Evolutionary conservation across 2,113 vertebrate species (phyloP).

Genomic region (Ploceus nigricollis): DNA sequence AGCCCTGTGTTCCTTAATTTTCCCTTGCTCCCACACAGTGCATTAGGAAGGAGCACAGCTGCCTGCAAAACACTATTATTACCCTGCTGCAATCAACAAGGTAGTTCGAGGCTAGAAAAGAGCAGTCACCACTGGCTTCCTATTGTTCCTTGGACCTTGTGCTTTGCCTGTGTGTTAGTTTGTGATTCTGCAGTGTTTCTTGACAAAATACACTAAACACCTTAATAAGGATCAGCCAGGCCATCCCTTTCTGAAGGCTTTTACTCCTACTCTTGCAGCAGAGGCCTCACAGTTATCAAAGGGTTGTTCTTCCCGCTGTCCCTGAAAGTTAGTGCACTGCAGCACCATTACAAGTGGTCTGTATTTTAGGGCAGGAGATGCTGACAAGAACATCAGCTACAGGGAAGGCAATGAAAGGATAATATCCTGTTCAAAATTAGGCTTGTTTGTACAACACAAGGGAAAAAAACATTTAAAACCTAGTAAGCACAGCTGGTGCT

Average conservation of each 20-base stretch:
- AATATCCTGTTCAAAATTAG: background rate
- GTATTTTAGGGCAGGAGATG: background rate
- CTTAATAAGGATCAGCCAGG: background rate
- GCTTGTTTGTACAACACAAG: background rate
- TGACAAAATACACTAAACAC: background rate
- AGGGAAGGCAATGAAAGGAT: background rate
- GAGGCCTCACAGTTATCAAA: background rate
- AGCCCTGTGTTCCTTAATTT: background rate
- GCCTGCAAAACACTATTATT: background rate
- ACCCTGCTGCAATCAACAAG: background rate
- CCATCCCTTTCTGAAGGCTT: background rate
- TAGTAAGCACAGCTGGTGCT: background rate
- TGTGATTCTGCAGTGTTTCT: background rate
- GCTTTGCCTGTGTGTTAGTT: background rate
- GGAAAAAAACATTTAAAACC: background rate
- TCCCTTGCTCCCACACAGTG: background rate
- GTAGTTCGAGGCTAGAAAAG: background rate
- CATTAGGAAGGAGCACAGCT: accelerated
- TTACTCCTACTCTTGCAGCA: background rate
- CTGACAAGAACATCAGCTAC: background rate
- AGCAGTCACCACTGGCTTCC: background rate
- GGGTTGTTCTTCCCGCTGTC: background rate
- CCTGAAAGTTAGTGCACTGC: background rate
- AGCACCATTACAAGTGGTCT: background rate
- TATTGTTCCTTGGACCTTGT: background rate